Evolutionary conservation across 2,797 vertebrate genomes (phyloP).

Genomic region (Pseudotriccus pelzelni): DNA sequence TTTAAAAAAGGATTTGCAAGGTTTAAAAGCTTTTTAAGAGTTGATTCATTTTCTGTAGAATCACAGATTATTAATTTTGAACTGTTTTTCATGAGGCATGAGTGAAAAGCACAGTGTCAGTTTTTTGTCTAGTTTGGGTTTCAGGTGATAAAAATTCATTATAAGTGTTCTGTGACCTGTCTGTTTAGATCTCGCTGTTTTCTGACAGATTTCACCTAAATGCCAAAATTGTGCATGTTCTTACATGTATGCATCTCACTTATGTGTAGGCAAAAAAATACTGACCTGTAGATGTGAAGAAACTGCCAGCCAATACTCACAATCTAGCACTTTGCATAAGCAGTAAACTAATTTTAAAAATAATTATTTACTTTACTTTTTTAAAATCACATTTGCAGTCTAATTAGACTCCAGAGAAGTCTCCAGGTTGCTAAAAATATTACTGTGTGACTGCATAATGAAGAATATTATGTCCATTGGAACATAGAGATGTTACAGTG

Average conservation of each 20-base stretch:
- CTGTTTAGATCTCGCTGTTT: neutral
- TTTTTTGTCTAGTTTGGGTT: neutral
- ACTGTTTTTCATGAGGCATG: neutral
- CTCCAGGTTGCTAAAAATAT: neutral
- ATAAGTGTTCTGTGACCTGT: neutral
- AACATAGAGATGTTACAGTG: neutral
- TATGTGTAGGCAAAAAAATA: neutral
- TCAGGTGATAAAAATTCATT: neutral
- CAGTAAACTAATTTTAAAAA: slow-evolving; percentile 15
- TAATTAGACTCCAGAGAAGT: neutral
- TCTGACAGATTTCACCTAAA: neutral
- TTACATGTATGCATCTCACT: neutral
- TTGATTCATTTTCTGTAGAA: neutral
- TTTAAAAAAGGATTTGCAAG: neutral
- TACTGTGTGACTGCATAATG: neutral
- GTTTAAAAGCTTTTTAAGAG: neutral
- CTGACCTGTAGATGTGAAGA: neutral
- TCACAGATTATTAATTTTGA: neutral
- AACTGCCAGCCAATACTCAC: neutral
- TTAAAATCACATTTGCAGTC: neutral
- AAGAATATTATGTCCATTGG: neutral
- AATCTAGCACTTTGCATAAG: neutral
- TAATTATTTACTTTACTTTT: neutral
- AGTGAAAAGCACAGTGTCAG: neutral
- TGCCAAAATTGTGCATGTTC: neutral